Percentiles rank a stretch among this genome's conserved stretches.
phyloP scores from a whole-genome alignment of 2,888 invertebrate species.

The Notocelia uddmanniana region DNA sequence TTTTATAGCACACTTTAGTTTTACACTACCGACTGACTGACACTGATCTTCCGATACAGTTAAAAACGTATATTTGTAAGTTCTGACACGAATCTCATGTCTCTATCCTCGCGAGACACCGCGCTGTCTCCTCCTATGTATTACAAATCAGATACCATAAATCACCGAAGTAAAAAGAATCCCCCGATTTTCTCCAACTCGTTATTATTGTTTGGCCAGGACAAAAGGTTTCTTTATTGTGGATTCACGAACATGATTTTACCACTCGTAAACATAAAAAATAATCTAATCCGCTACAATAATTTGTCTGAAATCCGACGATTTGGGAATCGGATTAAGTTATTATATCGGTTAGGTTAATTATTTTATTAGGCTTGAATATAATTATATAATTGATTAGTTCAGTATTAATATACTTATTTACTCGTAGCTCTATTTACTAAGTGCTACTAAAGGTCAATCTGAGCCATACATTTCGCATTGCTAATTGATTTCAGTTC shows the following conservation, averaged over 20 bases:
- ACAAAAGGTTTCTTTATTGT: slow-evolving; percentile 4
- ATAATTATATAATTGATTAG: background rate
- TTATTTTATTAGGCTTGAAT: slow-evolving; percentile 31
- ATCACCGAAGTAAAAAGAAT: slow-evolving; percentile 59
- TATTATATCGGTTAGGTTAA: slow-evolving; percentile 40
- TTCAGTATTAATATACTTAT: too few relatives aligned
- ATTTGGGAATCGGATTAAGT: slow-evolving; percentile 42
- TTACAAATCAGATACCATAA: slow-evolving; percentile 70
- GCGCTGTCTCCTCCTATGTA: slow-evolving; percentile 67
- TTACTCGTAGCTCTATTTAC: too few relatives aligned
- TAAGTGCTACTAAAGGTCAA: background rate
- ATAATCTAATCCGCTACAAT: slow-evolving; percentile 39
- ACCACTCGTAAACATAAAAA: slow-evolving; percentile 11
- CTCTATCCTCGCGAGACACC: slow-evolving; percentile 62
- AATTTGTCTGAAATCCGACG: slow-evolving; percentile 42
- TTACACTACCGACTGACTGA: too few relatives aligned
- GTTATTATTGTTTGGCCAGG: slow-evolving; percentile 51
- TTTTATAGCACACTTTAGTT: slow-evolving; percentile 64
- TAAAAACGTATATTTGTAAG: slow-evolving; percentile 54
- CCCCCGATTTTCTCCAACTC: slow-evolving; percentile 57
- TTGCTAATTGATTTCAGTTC: background rate
- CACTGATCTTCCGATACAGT: slow-evolving; percentile 57
- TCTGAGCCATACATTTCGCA: background rate
- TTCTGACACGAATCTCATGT: slow-evolving; percentile 54
- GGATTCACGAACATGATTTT: background rate